Evolutionary conservation across 2,888 invertebrate species (phyloP), one percentile per base, ranked within the genome.

Genomic region (Oscheius sp.): DNA sequence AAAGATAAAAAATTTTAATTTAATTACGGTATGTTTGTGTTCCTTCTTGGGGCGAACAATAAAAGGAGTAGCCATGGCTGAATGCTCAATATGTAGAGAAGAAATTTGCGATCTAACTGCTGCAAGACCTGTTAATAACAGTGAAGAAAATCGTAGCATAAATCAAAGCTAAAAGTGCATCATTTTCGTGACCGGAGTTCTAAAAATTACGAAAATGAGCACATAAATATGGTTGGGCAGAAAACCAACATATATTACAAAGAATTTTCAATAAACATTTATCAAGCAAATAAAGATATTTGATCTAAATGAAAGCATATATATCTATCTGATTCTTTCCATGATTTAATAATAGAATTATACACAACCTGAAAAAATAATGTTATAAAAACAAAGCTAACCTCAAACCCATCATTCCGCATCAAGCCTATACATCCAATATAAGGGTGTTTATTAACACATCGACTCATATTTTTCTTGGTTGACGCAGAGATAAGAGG

Each of bases 371-470:
- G n/a, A n/a, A 6, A 41, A 36, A 41, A 41, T 12, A 17, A 41
- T 14, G 41, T 41, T 41, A 41, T 41, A 41, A 12, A 41, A 41
- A 14, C 41, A 41, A 41, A 17, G 14, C 22, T 14, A 41, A 74
- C 77, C 59, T 74, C 73, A 41, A 61, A 71, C 2, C 68, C 67
- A 4, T 30, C 26, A 2, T 36, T 59, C 47, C 72, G 67, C 22
- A 75, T 8, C 0, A 77, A 20, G 2, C 72, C 77, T 22, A 77
- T 41, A 12, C 69, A 64, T 22, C 44, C 61, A 14, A 70, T 68
- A 44, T 75, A 75, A 4, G 77, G 77, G 47, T 63, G 70, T 44
- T 77, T 77, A 17, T 73, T 65, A 44, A 71, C 59, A 14, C 59
- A 41, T 51, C 68, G 50, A 8, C 70, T 68, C 47, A 77, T 41